Base-by-base conservation (phyloP, 2,797 vertebrate species). In the Cercopithecus diana region DNA sequence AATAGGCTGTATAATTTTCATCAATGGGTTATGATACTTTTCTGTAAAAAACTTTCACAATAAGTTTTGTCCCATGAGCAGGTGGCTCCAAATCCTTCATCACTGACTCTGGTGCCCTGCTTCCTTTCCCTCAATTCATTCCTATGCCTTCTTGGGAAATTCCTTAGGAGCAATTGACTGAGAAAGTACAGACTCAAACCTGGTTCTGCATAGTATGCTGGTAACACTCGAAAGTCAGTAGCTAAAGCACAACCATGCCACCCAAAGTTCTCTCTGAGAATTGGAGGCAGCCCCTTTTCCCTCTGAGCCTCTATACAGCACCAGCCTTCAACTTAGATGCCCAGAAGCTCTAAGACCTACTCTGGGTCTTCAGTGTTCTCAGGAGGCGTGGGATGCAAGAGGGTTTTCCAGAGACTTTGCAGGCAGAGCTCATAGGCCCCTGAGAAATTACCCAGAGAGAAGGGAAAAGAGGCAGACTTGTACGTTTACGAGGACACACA, bases 211-310 rank as follows among this genome's bases (percentile, higher is more conserved):
- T 3, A 14, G 48, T 11, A 45, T 11, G 24, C 7, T 45, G 50
- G 26, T 5, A 48, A 13, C 41, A 8, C 15, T 17, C 20, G 19
- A 39, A 50, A 50, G 36, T n/a, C 7, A 4, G 50, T 2, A 57
- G 48, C 5, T 39, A 7, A 1, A 11, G 41, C 9, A 26, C 28
- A 28, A 6, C 14, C 30, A 64, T 3, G 61, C 61, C 61, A 33
- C 1, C 15, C 61, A 48, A 67, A 4, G 5, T n/a, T 19, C 28
- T 11, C 41, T 75, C 17, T 50, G 30, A 45, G 7, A 41, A 4
- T 2, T 26, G 10, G 0, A 0, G 6, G 2, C 20, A 7, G 20
- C 10, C 30, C 13, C 2, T 11, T 41, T 24, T 28, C 6, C 13
- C 26, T 83, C 39, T 50, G 45, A 33, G 2, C 19, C 28, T 43